Conservation (phyloP, 2,888 invertebrate species). For the Hirtodrosophila alboralis region DNA sequence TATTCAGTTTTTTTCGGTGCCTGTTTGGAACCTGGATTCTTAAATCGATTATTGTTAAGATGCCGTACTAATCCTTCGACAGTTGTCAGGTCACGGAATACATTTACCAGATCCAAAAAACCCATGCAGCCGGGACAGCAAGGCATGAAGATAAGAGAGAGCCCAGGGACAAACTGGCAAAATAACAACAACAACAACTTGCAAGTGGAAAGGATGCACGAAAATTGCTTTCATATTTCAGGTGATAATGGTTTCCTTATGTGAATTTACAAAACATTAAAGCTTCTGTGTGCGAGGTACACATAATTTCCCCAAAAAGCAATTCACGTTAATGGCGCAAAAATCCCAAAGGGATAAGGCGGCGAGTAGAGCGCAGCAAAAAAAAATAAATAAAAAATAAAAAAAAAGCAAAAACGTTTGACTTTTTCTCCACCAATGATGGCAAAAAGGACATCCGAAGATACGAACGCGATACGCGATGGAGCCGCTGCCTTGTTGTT, state of each 20-base stretch:
- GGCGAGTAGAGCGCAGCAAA: conserved; percentile 54
- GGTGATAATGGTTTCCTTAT: conserved; percentile 83
- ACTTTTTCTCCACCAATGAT: conserved; percentile 61
- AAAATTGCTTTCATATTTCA: conserved; percentile 82
- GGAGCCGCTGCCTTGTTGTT: conserved; percentile 68
- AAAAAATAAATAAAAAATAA: conserved; percentile 28
- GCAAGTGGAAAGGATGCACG: conserved; percentile 63
- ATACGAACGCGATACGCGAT: conserved; percentile 65
- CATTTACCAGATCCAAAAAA: background rate
- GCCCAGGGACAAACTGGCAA: conserved; percentile 24
- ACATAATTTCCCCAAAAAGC: conserved; percentile 82
- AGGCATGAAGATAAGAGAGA: conserved; percentile 43
- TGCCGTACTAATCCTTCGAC: background rate
- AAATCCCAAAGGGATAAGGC: conserved; percentile 80
- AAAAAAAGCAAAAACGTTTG: conserved; percentile 44
- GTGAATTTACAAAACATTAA: conserved; percentile 83
- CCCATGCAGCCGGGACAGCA: conserved; percentile 1
- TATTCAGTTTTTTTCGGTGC: no score
- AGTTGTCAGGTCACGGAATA: conserved; percentile 5
- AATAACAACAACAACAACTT: conserved; percentile 21
- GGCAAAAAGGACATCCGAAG: conserved; percentile 74
- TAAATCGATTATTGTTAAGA: conserved; percentile 17
- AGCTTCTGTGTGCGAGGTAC: conserved; percentile 68
- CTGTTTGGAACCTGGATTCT: background rate
- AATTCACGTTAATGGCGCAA: conserved; percentile 81